Percentiles rank a stretch among this genome's conserved stretches.
Conservation (phyloP, 2,888 invertebrate genomes). For the Protodeltote pygarga region DNA sequence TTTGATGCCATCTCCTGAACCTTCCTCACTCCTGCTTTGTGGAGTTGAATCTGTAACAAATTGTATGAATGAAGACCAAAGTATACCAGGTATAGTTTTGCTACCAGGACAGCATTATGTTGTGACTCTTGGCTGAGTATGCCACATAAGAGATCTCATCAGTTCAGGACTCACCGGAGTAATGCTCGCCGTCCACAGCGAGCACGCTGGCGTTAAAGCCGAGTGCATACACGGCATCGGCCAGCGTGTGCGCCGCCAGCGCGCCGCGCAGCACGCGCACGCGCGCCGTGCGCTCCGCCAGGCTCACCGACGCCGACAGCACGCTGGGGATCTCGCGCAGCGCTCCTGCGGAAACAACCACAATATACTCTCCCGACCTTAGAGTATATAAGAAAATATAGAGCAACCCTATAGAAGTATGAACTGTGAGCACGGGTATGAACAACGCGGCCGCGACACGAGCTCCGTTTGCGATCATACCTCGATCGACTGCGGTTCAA, state of each 20-base stretch:
- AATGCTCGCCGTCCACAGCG: constrained; percentile 49
- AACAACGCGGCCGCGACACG: too few species aligned
- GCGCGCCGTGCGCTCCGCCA: constrained; percentile 88
- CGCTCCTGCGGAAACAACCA: constrained; percentile 70
- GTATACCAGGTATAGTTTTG: too few species aligned
- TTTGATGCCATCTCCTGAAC: constrained; percentile 67
- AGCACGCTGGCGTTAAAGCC: constrained; percentile 90
- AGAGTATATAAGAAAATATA: too few species aligned
- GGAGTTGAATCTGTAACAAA: constrained; percentile 54
- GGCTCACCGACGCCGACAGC: constrained; percentile 86
- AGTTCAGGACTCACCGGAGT: constrained; percentile 34
- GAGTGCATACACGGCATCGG: constrained; percentile 91
- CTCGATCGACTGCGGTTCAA: too few species aligned
- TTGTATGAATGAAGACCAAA: too few species aligned
- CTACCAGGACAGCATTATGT: neutral
- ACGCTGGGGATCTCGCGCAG: constrained; percentile 89
- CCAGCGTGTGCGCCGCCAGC: constrained; percentile 87
- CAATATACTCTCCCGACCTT: neutral
- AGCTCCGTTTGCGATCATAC: too few species aligned
- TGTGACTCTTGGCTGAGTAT: neutral
- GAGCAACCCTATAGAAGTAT: too few species aligned
- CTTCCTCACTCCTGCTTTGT: constrained; percentile 59
- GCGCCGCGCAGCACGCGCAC: constrained; percentile 86
- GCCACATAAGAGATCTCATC: neutral
- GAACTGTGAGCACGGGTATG: too few species aligned